A percentile compares a stretch with the other conserved stretches of the same genome.
These are phyloP conservation scores for Chelonus insularis DNA, from an alignment of 1,140 invertebrate species.

Conservation along the genomic window DNA sequence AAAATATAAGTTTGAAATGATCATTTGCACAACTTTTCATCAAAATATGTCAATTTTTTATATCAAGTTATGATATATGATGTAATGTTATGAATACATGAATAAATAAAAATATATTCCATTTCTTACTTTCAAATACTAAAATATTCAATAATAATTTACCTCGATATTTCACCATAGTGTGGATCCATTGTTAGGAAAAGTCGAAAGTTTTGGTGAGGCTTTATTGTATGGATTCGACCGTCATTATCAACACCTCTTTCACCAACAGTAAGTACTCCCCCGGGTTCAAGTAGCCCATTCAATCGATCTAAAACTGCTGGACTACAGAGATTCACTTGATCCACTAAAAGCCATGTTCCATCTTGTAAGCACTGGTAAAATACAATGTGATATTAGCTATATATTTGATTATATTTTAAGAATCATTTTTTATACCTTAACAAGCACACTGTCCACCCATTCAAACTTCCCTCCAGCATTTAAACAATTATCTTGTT, in stretches of 20 bases:
- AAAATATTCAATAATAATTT: conserved; percentile 31
- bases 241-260: conserved; percentile 77
- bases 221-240: conserved; percentile 73
- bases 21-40: too few species aligned
- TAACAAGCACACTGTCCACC: conserved; percentile 93
- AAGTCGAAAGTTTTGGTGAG: conserved; percentile 90
- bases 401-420: too few species aligned
- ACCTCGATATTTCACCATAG: conserved; percentile 92
- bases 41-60: not conserved
- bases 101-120: not conserved
- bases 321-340: conserved; percentile 95
- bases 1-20: too few species aligned
- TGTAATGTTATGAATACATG: too few species aligned
- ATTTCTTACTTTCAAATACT: too few species aligned
- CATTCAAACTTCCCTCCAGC: conserved; percentile 93
- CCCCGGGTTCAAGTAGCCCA: conserved; percentile 90
- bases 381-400: too few species aligned
- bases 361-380: conserved; percentile 76
- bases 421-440: conserved; percentile 65
- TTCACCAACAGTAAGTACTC: conserved; percentile 88
- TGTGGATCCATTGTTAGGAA: conserved; percentile 95
- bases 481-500: conserved; percentile 66
- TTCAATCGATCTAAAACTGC: conserved; percentile 97
- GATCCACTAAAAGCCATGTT: conserved; percentile 91
- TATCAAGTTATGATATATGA: too few species aligned